A percentile compares a stretch with the other conserved stretches of the same genome.
These are phyloP conservation scores for Drosophila heteroneura DNA, from an alignment of 2,888 invertebrate genomes.

Conservation along the genomic window DNA sequence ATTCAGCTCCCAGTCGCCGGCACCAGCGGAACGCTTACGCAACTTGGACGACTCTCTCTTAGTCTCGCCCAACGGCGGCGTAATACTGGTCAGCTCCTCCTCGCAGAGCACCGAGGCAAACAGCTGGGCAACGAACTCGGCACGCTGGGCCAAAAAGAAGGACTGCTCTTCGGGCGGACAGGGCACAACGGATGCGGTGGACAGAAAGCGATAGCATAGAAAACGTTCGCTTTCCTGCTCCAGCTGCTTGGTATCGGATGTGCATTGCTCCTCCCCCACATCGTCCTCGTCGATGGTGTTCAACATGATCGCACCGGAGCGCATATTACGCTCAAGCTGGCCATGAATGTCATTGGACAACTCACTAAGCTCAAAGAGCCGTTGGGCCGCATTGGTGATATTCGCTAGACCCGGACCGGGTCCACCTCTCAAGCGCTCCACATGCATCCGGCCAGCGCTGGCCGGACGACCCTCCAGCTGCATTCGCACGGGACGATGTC, in stretches of 20 bases:
- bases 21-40: constrained; percentile 36
- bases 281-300: constrained; percentile 49
- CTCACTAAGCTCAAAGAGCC: constrained; percentile 37
- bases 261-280: constrained; percentile 9
- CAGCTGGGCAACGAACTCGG: constrained; percentile 68
- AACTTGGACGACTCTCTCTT: constrained; percentile 12
- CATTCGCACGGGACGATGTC: constrained; percentile 22
- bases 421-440: constrained; percentile 35
- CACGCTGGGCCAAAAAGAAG: constrained; percentile 51
- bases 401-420: constrained; percentile 10
- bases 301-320: constrained; percentile 19
- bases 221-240: constrained; percentile 51
- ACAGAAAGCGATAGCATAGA: constrained; percentile 54
- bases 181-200: not conserved
- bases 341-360: constrained; percentile 23
- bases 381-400: constrained; percentile 10
- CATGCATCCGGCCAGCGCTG: constrained; percentile 22
- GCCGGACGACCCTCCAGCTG: constrained; percentile 26
- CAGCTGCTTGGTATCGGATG: constrained; percentile 16
- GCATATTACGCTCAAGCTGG: constrained; percentile 1
- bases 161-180: constrained; percentile 31
- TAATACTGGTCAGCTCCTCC: constrained; percentile 42
- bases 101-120: constrained; percentile 61
- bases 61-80: not conserved
- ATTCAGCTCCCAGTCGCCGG: constrained; percentile 58